Base-by-base conservation (phyloP, 1,140 invertebrate species). In the Drosophila pachea region DNA sequence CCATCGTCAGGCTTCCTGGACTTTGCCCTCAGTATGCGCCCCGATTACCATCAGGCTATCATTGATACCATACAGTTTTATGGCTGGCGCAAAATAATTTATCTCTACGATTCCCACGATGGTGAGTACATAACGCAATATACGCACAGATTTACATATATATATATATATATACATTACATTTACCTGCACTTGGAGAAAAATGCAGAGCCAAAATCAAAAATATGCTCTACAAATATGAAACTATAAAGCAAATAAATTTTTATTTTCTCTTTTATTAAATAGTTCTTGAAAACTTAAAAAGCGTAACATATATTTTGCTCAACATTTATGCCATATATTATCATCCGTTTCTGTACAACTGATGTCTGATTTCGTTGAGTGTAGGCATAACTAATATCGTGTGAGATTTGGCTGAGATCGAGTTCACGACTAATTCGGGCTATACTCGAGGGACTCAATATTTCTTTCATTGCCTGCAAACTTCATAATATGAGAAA, bases 101-200 rank as follows among this genome's bases (percentile, higher is more conserved):
- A 97, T 91, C 92, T 99, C 62, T 98, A 98, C 89, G 96, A 98
- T 90, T 97, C 96, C 5, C 95, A 98, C 88, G 97, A 98, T 90
- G 97, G 97, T 98, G 91, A 94, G 94, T 93, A 86, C 35, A 49
- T n/a, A n/a, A n/a, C n/a, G n/a, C n/a, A n/a, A 52, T 54, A 54
- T 16, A 43, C 43, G 43, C 22, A 22, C 22, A 22, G 22, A 45
- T 50, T 59, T 65, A 48, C 53, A 64, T 73, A 68, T 35, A 33
- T 35, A 14, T 11, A 16, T 11, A 14, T 14, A 33, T 49, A 33
- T 35, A 52, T 31, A n/a, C 49, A 35, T 52, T 52, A 5, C 12
- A 35, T 35, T 36, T 35, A 32, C n/a, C 32, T 52, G 11, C 45
- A 47, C 45, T 47, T 5, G 11, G 2, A 4, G 16, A 29, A 47